Percentiles rank a stretch among this genome's conserved stretches.
Evolutionary conservation across 2,113 vertebrate species (phyloP).

Genomic region (Semnornis frantzii): DNA sequence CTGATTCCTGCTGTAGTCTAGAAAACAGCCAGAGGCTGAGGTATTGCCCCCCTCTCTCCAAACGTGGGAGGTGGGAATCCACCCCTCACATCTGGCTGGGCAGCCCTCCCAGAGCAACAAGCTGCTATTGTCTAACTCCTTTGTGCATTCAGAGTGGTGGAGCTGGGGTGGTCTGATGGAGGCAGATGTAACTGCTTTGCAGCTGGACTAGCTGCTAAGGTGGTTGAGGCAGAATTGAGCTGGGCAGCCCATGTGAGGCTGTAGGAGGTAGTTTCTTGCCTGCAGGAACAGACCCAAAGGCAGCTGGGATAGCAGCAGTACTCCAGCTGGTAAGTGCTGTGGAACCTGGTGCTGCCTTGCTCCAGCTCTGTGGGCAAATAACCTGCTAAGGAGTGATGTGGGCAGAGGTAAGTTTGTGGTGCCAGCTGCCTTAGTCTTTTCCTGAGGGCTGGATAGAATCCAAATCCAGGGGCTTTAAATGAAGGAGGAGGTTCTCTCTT

Average conservation of each 20-base stretch:
- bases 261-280: background rate
- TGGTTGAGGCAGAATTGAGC: background rate
- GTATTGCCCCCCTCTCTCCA: background rate
- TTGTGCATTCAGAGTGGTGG: background rate
- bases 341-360: background rate
- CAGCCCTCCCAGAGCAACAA: background rate
- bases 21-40: background rate
- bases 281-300: accelerated
- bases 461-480: background rate
- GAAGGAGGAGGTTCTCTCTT: background rate
- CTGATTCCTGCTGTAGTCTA: background rate
- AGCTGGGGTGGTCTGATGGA: background rate
- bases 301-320: background rate
- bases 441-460: background rate
- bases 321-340: background rate
- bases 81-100: background rate
- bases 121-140: background rate
- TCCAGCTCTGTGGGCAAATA: background rate
- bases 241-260: background rate
- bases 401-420: background rate
- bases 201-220: background rate
- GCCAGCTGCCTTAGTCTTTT: background rate
- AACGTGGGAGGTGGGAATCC: background rate
- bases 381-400: background rate
- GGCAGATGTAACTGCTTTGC: background rate